Evolutionary conservation across 2,113 vertebrate species (phyloP).

Genomic region (Meles meles): DNA sequence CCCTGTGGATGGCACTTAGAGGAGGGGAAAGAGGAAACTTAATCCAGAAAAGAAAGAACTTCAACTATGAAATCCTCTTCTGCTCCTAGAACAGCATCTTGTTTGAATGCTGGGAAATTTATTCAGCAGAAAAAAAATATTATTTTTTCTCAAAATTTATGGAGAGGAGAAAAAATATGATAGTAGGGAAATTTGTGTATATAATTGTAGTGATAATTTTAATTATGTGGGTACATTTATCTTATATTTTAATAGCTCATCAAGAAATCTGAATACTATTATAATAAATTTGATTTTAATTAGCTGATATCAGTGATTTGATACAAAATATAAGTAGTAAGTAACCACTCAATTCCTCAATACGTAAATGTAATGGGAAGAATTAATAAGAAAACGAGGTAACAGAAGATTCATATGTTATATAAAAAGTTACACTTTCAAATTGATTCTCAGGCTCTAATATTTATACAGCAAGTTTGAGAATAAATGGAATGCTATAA

Average conservation of each 20-base stretch:
- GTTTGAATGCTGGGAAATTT: background rate
- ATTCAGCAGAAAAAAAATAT: background rate
- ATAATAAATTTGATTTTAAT: background rate
- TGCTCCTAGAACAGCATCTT: background rate
- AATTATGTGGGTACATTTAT: conserved; percentile 6
- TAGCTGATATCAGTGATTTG: background rate
- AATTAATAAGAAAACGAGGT: background rate
- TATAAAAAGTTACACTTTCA: background rate
- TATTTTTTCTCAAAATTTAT: background rate
- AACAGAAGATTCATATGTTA: background rate
- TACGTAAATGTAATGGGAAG: background rate
- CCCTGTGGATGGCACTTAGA: background rate
- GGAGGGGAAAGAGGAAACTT: background rate
- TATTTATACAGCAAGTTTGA: background rate
- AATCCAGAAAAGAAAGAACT: background rate
- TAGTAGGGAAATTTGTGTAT: background rate
- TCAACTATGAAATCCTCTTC: background rate
- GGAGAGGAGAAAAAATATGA: background rate
- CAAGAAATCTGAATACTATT: background rate
- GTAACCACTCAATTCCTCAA: background rate
- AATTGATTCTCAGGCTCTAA: background rate
- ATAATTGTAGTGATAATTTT: background rate
- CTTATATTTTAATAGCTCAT: conserved; percentile 2
- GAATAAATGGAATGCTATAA: conserved; percentile 26
- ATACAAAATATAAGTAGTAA: background rate